Evolutionary conservation across 2,797 vertebrate genomes (phyloP).

Genomic region (Gorsachius magnificus): DNA sequence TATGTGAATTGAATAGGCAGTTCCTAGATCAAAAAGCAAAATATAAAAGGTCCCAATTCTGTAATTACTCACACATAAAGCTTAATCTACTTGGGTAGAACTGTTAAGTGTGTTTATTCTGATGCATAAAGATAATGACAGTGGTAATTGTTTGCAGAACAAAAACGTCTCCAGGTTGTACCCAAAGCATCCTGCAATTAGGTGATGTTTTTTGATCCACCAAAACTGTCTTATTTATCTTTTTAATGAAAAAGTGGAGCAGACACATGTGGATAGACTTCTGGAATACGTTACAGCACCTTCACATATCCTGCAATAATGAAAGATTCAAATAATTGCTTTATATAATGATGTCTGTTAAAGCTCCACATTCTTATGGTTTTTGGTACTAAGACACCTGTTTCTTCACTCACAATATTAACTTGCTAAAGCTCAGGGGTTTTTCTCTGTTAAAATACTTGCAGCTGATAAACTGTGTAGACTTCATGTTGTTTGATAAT

Average conservation of each 20-base stretch:
- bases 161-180: neutral
- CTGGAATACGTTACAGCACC: neutral
- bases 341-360: neutral
- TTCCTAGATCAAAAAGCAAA: slow-evolving; percentile 9
- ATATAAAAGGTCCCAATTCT: neutral
- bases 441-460: neutral
- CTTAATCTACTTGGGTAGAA: neutral
- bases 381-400: neutral
- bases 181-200: neutral
- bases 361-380: neutral
- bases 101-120: neutral
- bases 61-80: neutral
- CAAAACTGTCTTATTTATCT: neutral
- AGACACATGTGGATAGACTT: neutral
- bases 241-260: neutral
- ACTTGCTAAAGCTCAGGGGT: neutral
- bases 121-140: neutral
- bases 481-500: neutral
- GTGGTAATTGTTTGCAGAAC: neutral
- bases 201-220: neutral
- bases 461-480: neutral
- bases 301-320: neutral
- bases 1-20: slow-evolving; percentile 20
- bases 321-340: neutral
- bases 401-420: neutral